Evolutionary conservation across 2,113 vertebrate genomes (phyloP).

Genomic region (Vicugna pacos): DNA sequence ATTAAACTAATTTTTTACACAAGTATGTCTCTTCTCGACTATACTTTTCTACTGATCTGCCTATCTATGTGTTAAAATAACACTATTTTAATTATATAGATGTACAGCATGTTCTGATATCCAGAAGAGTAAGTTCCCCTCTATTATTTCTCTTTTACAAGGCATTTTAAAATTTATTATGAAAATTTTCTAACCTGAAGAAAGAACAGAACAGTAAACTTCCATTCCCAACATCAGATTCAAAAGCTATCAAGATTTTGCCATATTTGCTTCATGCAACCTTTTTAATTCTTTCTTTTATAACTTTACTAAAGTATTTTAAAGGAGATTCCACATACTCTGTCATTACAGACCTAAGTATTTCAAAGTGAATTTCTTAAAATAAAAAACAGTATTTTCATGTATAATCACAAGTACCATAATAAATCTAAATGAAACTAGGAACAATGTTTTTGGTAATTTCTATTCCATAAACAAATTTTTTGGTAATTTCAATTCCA

Average conservation of each 20-base stretch:
- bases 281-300: neutral
- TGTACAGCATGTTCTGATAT: neutral
- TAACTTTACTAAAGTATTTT: neutral
- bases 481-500: neutral
- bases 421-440: neutral
- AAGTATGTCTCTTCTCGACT: neutral
- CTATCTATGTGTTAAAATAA: neutral
- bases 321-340: neutral
- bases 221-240: neutral
- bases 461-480: neutral
- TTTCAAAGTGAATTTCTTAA: neutral
- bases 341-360: neutral
- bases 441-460: neutral
- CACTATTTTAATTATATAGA: neutral
- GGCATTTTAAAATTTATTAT: neutral
- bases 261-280: neutral
- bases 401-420: neutral
- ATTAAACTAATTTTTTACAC: constrained; percentile 4
- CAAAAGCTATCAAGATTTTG: neutral
- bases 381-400: neutral
- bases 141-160: neutral
- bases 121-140: neutral
- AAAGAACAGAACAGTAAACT: neutral
- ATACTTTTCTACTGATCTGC: neutral
- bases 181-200: neutral